Base-by-base conservation (phyloP, 1,140 invertebrate species). In the Tyrophagus putrescentiae region DNA sequence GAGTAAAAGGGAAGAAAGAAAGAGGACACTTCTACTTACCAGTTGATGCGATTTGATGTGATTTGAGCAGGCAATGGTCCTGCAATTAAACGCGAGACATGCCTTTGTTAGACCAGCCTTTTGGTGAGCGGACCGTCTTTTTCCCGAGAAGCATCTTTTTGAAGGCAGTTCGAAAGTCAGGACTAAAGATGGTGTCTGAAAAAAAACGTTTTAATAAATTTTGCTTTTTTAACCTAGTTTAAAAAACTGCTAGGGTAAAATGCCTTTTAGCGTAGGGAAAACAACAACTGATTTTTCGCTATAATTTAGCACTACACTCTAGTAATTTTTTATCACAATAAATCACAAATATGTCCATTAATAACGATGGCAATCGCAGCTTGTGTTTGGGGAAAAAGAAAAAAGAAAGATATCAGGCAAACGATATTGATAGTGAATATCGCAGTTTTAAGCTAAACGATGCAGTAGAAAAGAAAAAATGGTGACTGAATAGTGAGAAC, bases 171-270 rank as follows among this genome's bases (percentile, higher is more conserved):
- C 66, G 60, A 50, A 67, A 67, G 57, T 67, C 66, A 11, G 66
- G 62, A 32, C 62, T 67, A 39, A 67, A 67, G 57, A 87, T 82
- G 28, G 85, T 88, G 72, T 90, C 57, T 59, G 28, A 18, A 48
- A 48, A 6, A 6, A 48, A 39, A 39, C n/a, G n/a, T 39, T 39
- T 39, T 39, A 39, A 39, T 39, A 13, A 39, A 13, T 13, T 39
- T 39, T 39, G 36, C 28, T 48, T 48, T 48, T 9, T 48, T 9
- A 7, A 23, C 28, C 6, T 48, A 48, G 21, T 6, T 23, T 18
- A 9, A 7, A 7, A 48, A 48, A 48, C 7, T 23, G 18, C 21
- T 48, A 48, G 45, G n/a, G 36, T n/a, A n/a, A 39, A 39, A 13
- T 39, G 36, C 11, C n/a, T 11, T 11, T 13, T 39, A 13, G n/a